Conservation (phyloP, 2,113 vertebrate genomes). For the Tangachromis dhanisi region DNA sequence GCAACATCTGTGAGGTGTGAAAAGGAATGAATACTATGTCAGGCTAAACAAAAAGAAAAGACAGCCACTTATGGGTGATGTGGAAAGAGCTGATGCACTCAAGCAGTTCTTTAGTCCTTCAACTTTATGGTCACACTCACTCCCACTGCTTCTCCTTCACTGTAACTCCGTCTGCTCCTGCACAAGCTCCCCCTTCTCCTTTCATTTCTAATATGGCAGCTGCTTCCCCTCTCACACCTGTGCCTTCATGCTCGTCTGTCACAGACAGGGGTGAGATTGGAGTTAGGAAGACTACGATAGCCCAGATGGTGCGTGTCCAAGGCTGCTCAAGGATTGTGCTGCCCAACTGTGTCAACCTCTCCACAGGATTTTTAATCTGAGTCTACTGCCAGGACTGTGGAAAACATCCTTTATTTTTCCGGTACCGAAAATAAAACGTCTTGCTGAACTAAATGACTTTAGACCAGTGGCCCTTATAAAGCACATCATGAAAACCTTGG, state of each 20-base stretch:
- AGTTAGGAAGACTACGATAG: neutral
- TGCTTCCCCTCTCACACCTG: neutral
- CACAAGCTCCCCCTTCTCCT: neutral
- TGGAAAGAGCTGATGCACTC: neutral
- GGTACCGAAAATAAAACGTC: neutral
- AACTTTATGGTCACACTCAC: neutral
- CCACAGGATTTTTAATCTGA: neutral
- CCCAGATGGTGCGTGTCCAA: neutral
- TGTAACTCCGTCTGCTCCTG: neutral
- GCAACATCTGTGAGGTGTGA: neutral
- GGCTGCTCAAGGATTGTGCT: neutral
- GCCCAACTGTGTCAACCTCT: neutral
- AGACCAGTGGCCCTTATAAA: neutral
- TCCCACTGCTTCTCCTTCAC: neutral
- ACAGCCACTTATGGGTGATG: neutral
- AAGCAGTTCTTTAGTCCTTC: neutral
- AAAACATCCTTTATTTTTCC: neutral
- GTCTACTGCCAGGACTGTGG: neutral
- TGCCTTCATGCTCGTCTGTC: neutral
- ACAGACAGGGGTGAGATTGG: neutral
- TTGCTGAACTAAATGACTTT: neutral
- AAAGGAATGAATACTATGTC: neutral
- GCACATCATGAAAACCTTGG: neutral
- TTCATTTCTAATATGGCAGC: neutral
- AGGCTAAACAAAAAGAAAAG: neutral